Base-by-base conservation (phyloP, 2,797 vertebrate genomes). In the Apodemus agrarius region DNA sequence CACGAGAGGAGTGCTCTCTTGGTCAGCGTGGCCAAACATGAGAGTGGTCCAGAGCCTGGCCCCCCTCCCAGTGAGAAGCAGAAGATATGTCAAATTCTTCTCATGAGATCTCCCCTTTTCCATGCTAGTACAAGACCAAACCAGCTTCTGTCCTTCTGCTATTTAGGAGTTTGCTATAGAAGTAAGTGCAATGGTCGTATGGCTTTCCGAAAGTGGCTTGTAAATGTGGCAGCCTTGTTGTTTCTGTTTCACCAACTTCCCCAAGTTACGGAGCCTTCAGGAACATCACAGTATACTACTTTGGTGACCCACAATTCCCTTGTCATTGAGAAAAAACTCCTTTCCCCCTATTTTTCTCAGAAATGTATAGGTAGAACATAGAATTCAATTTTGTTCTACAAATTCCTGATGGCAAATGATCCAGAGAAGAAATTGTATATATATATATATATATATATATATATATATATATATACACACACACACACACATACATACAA, bases 121-220 rank as follows among this genome's bases (percentile, higher is more conserved):
- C 0, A 75, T 94, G 90, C 88, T 46, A 26, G 29, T 85, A 65
- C 4, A 93, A 97, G 88, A 61, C 92, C 63, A 96, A 96, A 94
- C 87, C 6, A 2, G 67, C 80, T 87, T 61, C 97, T 52, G 16
- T 91, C 26, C 69, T 57, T 95, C 54, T 95, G 65, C 90, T 92
- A 31, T 86, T 97, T 52, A 37, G 81, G 92, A 72, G 52, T 46
- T 96, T 76, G 84, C 96, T 90, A n/a, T 4, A 29, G 43, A 26
- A 29, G 96, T 61, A 94, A 95, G 89, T 75, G 74, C 24, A 72
- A 67, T 29, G 19, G 8, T 84, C 65, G 52, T 16, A 80, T 72
- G 75, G 82, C n/a, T 54, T 87, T 88, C 65, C 2, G 31, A n/a
- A 37, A 19, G 17, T 37, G 69, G 59, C 24, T 80, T 92, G 22